These are phyloP conservation scores for Gila robusta DNA, from an alignment of 2,797 vertebrate species.

Conservation along the genomic window DNA sequence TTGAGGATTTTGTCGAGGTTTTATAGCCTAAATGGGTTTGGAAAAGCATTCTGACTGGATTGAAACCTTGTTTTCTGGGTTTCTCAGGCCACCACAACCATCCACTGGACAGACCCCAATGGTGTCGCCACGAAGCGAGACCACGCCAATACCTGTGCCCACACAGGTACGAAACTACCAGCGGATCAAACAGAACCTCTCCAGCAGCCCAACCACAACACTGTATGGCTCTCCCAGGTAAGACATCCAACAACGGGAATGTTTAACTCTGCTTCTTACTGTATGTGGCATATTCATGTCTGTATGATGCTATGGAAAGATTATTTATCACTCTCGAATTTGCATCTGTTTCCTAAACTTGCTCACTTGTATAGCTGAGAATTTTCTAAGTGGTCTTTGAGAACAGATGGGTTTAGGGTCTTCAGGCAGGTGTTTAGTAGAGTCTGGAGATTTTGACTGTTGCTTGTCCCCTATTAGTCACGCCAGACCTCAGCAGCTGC, in stretches of 20 bases:
- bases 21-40: conserved; percentile 55
- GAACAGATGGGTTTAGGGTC: conserved; percentile 24
- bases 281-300: not conserved
- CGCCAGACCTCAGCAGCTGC: conserved; percentile 38
- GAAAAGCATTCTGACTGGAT: conserved; percentile 60
- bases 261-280: not conserved
- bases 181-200: conserved; percentile 96
- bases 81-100: conserved; percentile 75
- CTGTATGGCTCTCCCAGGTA: conserved; percentile 92
- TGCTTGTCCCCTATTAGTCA: conserved; percentile 6
- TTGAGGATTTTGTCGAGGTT: not conserved
- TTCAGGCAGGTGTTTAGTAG: conserved; percentile 37
- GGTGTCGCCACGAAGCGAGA: conserved; percentile 89
- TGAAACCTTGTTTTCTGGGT: conserved; percentile 48
- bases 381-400: conserved; percentile 6
- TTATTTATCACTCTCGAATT: not conserved
- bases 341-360: conserved; percentile 8
- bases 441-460: conserved; percentile 54
- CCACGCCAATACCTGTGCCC: conserved; percentile 93
- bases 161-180: conserved; percentile 98
- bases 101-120: conserved; percentile 76
- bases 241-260: conserved; percentile 49
- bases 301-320: not conserved
- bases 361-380: not conserved
- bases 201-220: conserved; percentile 86